These are phyloP conservation scores for Siniperca chuatsi DNA, from an alignment of 2,113 vertebrate species.

Conservation along the genomic window DNA sequence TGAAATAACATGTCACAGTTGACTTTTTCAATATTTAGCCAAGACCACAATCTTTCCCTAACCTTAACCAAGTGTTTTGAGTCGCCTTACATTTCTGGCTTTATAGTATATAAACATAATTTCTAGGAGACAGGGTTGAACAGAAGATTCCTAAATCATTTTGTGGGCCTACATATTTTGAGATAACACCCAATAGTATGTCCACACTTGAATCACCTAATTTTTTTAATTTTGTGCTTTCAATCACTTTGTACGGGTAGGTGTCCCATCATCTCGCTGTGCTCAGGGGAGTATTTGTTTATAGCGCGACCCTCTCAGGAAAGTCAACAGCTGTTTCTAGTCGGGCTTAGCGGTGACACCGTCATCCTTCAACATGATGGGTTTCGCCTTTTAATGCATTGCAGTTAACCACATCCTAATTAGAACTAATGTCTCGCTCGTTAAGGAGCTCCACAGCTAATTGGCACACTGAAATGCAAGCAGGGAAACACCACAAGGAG, in stretches of 20 bases:
- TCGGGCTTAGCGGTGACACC: conserved; percentile 51
- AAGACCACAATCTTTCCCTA: too few species aligned
- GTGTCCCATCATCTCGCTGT: conserved; percentile 21
- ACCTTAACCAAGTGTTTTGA: neutral
- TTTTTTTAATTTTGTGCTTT: conserved; percentile 8
- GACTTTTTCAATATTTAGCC: neutral
- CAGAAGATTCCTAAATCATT: neutral
- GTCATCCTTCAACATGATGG: conserved; percentile 79
- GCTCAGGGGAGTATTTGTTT: conserved; percentile 75
- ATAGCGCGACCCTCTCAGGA: conserved; percentile 68
- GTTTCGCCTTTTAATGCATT: conserved; percentile 87
- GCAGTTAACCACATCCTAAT: conserved; percentile 93
- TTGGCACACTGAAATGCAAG: conserved; percentile 80
- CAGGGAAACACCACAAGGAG: conserved; percentile 64
- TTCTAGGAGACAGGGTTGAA: neutral
- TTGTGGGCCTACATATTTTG: neutral
- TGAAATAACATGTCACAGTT: neutral
- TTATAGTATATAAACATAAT: neutral
- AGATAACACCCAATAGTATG: neutral
- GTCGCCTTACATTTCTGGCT: neutral
- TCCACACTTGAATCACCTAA: neutral
- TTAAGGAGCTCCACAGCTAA: conserved; percentile 88
- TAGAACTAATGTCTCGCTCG: conserved; percentile 92
- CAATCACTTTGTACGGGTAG: conserved; percentile 21
- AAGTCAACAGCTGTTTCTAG: conserved; percentile 82